phyloP scores from a whole-genome alignment of 2,113 vertebrate species.

The Suncus etruscus region DNA sequence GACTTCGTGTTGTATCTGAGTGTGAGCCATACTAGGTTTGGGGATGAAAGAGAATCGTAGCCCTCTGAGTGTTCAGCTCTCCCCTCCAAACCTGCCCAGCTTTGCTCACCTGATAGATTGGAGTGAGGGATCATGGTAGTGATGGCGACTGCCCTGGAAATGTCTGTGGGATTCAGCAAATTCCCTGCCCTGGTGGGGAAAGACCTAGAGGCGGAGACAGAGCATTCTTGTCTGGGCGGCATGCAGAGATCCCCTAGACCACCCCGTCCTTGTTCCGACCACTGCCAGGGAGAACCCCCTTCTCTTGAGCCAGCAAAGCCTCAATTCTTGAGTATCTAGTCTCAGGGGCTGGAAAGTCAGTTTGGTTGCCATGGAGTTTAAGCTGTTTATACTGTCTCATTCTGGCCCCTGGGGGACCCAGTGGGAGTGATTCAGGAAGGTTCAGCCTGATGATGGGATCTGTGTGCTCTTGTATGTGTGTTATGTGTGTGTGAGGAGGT shows the following conservation, averaged over 20 bases:
- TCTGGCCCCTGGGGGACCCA: background rate
- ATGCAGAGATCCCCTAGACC: too few species aligned
- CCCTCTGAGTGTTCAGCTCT: accelerated
- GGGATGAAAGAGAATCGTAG: background rate
- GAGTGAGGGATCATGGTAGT: too few species aligned
- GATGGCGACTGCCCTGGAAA: background rate
- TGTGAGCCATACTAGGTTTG: background rate
- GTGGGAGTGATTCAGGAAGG: background rate
- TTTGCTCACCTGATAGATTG: accelerated
- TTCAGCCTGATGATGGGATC: background rate
- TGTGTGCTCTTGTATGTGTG: too few species aligned
- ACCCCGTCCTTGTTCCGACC: too few species aligned
- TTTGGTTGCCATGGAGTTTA: conserved; percentile 62
- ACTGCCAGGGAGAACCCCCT: too few species aligned
- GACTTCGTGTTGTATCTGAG: background rate
- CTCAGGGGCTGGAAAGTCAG: conserved; percentile 48
- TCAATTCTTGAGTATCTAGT: background rate
- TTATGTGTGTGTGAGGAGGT: too few species aligned
- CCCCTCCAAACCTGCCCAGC: too few species aligned
- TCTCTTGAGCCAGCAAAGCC: too few species aligned
- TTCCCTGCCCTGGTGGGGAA: too few species aligned
- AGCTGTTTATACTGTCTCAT: conserved; percentile 66
- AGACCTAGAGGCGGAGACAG: too few species aligned
- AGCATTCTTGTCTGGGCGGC: too few species aligned
- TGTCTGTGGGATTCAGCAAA: background rate